Evolutionary conservation across 2,113 vertebrate genomes (phyloP).

Genomic region (Gallinago undulata): DNA sequence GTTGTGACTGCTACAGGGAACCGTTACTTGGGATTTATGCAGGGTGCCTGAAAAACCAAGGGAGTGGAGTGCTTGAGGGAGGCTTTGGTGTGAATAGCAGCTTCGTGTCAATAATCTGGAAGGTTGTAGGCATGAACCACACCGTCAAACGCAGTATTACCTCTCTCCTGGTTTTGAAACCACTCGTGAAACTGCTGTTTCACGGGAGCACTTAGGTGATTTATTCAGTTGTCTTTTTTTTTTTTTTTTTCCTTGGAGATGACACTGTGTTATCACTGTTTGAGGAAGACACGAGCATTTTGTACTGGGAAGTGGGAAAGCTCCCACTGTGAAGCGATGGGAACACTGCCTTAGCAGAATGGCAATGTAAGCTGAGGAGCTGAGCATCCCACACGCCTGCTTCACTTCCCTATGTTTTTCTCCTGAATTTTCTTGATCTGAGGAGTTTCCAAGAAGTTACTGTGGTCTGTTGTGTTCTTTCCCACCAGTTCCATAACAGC

Average conservation of each 20-base stretch:
- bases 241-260: background rate
- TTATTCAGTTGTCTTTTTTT: background rate
- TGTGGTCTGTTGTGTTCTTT: background rate
- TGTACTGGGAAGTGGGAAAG: background rate
- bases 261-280: background rate
- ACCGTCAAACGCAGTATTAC: background rate
- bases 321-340: background rate
- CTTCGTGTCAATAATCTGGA: background rate
- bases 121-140: background rate
- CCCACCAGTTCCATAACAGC: background rate
- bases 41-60: background rate
- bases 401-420: background rate
- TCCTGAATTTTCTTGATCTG: background rate
- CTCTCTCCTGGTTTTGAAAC: background rate
- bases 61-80: background rate
- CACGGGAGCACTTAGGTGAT: background rate
- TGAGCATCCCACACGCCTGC: background rate
- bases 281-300: background rate
- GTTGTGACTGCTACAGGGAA: conserved; percentile 22
- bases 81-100: background rate
- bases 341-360: background rate
- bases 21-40: conserved; percentile 14
- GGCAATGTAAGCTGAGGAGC: background rate
- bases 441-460: background rate
- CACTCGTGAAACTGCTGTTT: background rate